phyloP scores from a whole-genome alignment of 2,888 invertebrate species.

The Ophion obscuratus region DNA sequence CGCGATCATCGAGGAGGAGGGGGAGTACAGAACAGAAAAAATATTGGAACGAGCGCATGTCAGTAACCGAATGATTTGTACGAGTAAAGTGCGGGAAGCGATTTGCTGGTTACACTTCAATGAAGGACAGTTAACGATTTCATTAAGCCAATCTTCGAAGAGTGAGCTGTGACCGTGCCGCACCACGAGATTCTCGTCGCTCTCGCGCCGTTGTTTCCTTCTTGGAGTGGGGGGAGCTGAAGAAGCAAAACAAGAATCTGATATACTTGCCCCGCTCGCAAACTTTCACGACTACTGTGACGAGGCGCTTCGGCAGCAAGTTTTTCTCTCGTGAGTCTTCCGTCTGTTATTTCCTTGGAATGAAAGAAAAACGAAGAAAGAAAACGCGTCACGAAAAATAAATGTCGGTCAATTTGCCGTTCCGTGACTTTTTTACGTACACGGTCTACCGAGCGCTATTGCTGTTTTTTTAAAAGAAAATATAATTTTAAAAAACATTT shows the following conservation, averaged over 20 bases:
- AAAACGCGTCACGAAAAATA: neutral
- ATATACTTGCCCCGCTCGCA: conserved; percentile 2
- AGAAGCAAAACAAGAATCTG: neutral
- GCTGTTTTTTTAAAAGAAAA: too few species aligned
- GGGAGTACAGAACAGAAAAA: too few species aligned
- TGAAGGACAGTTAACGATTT: conserved; percentile 41
- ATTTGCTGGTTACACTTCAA: conserved; percentile 42
- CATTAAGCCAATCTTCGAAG: conserved; percentile 49
- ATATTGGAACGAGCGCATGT: too few species aligned
- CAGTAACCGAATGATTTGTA: neutral
- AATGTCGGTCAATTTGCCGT: too few species aligned
- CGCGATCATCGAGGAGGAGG: too few species aligned
- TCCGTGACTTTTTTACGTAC: too few species aligned
- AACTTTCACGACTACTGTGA: conserved; percentile 2
- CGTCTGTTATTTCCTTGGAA: neutral
- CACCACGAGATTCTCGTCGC: neutral
- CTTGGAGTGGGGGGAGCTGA: too few species aligned
- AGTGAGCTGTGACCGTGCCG: neutral
- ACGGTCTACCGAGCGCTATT: too few species aligned
- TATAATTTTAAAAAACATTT: too few species aligned
- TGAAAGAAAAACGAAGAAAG: neutral
- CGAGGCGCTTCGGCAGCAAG: conserved; percentile 9
- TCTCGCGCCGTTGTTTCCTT: too few species aligned
- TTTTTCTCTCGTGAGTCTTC: conserved; percentile 45
- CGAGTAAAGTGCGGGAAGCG: neutral